A percentile compares a stretch with the other conserved stretches of the same genome.
phyloP scores from a whole-genome alignment of 2,113 vertebrate genomes.

The Nothoprocta pentlandii region DNA sequence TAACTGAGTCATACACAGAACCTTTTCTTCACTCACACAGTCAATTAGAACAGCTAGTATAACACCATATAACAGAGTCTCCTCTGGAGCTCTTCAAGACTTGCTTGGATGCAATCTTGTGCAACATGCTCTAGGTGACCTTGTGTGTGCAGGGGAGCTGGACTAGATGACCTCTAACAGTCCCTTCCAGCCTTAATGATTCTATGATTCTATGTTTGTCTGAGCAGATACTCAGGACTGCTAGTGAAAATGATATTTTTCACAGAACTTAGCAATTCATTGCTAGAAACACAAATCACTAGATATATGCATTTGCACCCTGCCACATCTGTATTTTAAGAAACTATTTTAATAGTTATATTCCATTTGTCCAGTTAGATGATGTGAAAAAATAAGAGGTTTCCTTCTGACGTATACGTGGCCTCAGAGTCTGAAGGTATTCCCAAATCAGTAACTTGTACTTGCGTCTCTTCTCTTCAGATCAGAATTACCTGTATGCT shows the following conservation, averaged over 20 bases:
- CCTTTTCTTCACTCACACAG: background rate
- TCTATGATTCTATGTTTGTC: no score
- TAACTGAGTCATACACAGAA: background rate
- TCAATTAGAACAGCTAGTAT: background rate
- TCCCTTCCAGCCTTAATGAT: no score
- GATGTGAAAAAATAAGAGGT: background rate
- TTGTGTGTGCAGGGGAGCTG: no score
- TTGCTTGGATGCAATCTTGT: no score
- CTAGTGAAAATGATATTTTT: background rate
- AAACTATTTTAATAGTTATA: background rate
- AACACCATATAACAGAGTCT: no score
- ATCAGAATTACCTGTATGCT: background rate
- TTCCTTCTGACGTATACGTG: background rate
- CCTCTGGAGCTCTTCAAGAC: no score
- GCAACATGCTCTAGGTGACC: no score
- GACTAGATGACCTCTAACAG: no score
- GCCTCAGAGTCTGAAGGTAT: background rate
- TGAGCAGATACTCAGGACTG: background rate
- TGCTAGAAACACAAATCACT: background rate
- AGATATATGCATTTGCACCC: background rate
- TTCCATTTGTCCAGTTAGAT: background rate
- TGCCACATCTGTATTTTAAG: background rate
- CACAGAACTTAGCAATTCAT: fast-evolving
- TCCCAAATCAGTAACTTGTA: background rate
- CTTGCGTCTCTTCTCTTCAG: background rate